phyloP scores from a whole-genome alignment of 2,888 invertebrate genomes.

The Fabriciana adippe region DNA sequence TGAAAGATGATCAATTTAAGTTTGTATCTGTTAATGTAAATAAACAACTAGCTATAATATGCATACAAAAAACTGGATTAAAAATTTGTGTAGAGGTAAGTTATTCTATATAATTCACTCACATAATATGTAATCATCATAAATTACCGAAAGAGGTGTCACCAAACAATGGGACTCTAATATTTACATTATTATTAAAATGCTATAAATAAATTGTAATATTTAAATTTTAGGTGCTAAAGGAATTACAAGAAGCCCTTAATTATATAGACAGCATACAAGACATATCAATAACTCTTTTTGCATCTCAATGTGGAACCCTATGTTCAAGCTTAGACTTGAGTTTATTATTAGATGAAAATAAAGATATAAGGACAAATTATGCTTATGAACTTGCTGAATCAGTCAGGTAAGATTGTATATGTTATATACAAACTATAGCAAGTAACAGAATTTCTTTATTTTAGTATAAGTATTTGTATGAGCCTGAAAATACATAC shows the following conservation, averaged over 20 bases:
- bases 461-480: too few species aligned
- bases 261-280: conserved; percentile 62
- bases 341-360: conserved; percentile 83
- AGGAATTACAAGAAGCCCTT: conserved; percentile 88
- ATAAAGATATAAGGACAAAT: conserved; percentile 83
- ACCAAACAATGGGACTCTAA: too few species aligned
- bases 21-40: conserved; percentile 61
- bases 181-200: too few species aligned
- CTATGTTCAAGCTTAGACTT: conserved; percentile 94
- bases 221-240: conserved; percentile 84
- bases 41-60: conserved; percentile 66
- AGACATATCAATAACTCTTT: conserved; percentile 84
- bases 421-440: neutral
- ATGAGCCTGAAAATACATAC: too few species aligned
- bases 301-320: conserved; percentile 88
- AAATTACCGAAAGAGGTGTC: neutral
- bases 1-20: conserved; percentile 49
- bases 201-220: neutral
- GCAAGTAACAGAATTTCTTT: too few species aligned
- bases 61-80: conserved; percentile 58
- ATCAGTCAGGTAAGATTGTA: conserved; percentile 85
- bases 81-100: conserved; percentile 63
- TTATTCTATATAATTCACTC: conserved; percentile 20
- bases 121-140: neutral
- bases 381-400: conserved; percentile 87